A percentile compares a stretch with the other conserved stretches of the same genome.
phyloP scores from a whole-genome alignment of 2,797 vertebrate species.

The Rhinella marina region DNA sequence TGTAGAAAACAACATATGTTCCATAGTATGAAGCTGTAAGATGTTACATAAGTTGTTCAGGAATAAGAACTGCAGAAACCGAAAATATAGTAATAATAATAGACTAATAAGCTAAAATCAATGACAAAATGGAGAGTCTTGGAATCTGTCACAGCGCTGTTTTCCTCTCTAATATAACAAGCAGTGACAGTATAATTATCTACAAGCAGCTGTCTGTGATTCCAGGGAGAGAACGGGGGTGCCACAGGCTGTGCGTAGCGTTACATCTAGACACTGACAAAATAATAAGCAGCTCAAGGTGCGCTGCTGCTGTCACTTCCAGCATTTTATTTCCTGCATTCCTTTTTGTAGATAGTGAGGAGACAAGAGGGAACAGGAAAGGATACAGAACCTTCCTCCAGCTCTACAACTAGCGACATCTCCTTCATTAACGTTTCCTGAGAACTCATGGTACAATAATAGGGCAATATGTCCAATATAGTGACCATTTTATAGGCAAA shows the following conservation, averaged over 20 bases:
- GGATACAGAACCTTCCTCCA: not conserved
- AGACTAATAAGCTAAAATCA: slow-evolving; percentile 69
- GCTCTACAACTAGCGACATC: not conserved
- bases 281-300: slow-evolving; percentile 62
- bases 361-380: slow-evolving; percentile 20
- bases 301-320: slow-evolving; percentile 57
- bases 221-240: slow-evolving; percentile 84
- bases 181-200: slow-evolving; percentile 99
- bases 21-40: slow-evolving; percentile 14
- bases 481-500: not conserved
- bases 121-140: slow-evolving; percentile 73
- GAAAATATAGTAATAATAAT: slow-evolving; percentile 62
- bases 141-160: slow-evolving; percentile 89
- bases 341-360: slow-evolving; percentile 34
- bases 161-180: slow-evolving; percentile 90
- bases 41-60: slow-evolving; percentile 37
- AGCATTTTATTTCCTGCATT: slow-evolving; percentile 37
- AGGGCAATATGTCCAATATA: not conserved
- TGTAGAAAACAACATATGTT: slow-evolving; percentile 42
- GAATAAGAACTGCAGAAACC: not conserved
- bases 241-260: slow-evolving; percentile 79
- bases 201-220: slow-evolving; percentile 96
- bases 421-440: slow-evolving; percentile 13
- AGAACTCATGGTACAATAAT: not conserved
- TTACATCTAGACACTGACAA: slow-evolving; percentile 60